Evolutionary conservation across 2,113 vertebrate genomes (phyloP).

Genomic region (Mellivora capensis): DNA sequence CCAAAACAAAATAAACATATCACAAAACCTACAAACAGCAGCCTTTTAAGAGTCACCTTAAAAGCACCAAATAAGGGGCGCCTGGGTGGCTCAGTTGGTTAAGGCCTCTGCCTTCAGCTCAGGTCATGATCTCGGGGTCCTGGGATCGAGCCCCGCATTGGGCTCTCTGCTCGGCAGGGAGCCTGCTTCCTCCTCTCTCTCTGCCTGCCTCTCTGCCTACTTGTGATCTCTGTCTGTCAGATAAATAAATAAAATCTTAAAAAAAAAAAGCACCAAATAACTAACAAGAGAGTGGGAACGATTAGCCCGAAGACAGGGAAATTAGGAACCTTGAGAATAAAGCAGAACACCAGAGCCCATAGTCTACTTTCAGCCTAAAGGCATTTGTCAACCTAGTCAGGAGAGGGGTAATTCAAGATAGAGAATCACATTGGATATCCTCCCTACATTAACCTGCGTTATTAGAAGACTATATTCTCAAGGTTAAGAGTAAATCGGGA

Average conservation of each 20-base stretch:
- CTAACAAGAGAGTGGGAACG: background rate
- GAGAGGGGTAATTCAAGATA: background rate
- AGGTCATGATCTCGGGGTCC: too few species aligned
- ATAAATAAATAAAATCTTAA: too few species aligned
- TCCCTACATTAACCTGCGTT: background rate
- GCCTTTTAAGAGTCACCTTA: background rate
- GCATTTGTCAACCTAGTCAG: background rate
- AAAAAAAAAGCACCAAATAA: background rate
- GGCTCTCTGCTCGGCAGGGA: too few species aligned
- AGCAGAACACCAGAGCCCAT: background rate
- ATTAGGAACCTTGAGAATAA: background rate
- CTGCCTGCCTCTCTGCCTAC: too few species aligned
- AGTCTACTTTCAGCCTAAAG: background rate
- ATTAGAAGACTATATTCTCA: background rate
- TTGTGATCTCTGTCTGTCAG: too few species aligned
- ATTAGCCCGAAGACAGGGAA: background rate
- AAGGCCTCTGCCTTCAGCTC: too few species aligned
- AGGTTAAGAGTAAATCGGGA: background rate
- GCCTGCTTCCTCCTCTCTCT: too few species aligned
- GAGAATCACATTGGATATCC: background rate
- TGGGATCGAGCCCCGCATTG: too few species aligned
- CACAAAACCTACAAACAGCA: background rate
- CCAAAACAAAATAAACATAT: background rate
- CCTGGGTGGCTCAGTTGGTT: too few species aligned
- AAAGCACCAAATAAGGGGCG: too few species aligned